Percentiles rank a stretch among this genome's conserved stretches.
Evolutionary conservation across 2,888 invertebrate genomes (phyloP).

Genomic region (Bursaphelenchus okinawaensis): DNA sequence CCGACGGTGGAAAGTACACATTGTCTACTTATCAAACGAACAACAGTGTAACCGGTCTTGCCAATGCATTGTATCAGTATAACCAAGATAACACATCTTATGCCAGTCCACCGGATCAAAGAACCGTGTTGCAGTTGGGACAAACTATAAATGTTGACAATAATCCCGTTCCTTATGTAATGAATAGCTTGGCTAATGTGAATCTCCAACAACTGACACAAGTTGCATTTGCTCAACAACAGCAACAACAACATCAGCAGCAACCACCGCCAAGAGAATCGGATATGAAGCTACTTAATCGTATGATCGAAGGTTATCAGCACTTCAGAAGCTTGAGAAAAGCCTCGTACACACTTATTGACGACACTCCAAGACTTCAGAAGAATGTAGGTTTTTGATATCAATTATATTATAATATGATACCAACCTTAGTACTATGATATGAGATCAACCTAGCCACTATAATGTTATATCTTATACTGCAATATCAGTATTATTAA

Average conservation of each 20-base stretch:
- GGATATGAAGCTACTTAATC: constrained; percentile 27
- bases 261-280: neutral
- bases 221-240: constrained; percentile 8
- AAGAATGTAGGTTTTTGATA: constrained; percentile 11
- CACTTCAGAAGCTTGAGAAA: constrained; percentile 45
- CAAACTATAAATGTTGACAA: constrained; percentile 4
- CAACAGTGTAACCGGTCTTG: constrained; percentile 3
- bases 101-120: neutral
- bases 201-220: constrained; percentile 20
- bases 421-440: too few species aligned
- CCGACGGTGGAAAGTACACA: neutral
- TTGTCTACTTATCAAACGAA: neutral
- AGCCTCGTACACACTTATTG: constrained; percentile 42
- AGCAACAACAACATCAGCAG: too few species aligned
- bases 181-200: constrained; percentile 21
- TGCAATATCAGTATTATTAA: too few species aligned
- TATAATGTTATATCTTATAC: too few species aligned
- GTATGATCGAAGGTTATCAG: constrained; percentile 40
- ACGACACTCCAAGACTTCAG: constrained; percentile 21
- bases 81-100: neutral
- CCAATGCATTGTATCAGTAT: neutral
- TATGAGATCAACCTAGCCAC: too few species aligned
- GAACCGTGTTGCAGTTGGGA: constrained; percentile 8
- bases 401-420: too few species aligned
- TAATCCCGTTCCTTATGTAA: constrained; percentile 15